Evolutionary conservation across 2,888 invertebrate species (phyloP), one percentile per base, ranked within the genome.

Genomic region (Druceiella hillmani): DNA sequence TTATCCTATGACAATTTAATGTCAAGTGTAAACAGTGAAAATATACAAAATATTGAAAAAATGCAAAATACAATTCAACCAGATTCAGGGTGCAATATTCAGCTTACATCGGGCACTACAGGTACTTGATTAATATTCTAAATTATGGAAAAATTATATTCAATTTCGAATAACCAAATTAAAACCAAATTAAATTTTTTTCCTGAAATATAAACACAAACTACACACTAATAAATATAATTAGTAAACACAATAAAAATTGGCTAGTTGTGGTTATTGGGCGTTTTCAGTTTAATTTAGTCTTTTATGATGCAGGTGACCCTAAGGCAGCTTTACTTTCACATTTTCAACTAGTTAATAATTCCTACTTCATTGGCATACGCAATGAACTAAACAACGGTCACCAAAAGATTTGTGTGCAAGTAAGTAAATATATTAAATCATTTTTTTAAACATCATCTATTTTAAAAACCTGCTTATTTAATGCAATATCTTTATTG

Each of bases 31-130:
- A 51, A 45, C 6, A 46, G 45, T 11, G 56, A 56, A 29, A 53
- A 54, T 3, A 47, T 50, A 3, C 38, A 46, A 2, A 43, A 45
- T 3, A 24, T 74, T n/a, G 60, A 61, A 22, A 70, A 65, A 25
- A 53, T 71, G 20, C 79, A 82, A 53, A 48, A 59, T 1, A 50
- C 56, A 1, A 68, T 88, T 7, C 70, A 77, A 32, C 78, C 85
- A 20, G 82, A 84, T 55, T 75, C 76, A 27, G 73, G 80, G 1
- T 79, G 78, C 50, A 87, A 85, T 55, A 81, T 93, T 47, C 80
- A 88, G 55, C 90, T 89, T 55, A 89, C 90, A 1, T 91, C 90
- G 1, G 88, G 87, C 11, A 87, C 87, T 1, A 88, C 91, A 0
- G 83, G 83, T n/a, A 26, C 14, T 9, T 13, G n/a, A 4, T 24